Conservation (phyloP, 30 jellyfish, hydroid and myxozoan genomes). For the Aurelia coerulea region DNA sequence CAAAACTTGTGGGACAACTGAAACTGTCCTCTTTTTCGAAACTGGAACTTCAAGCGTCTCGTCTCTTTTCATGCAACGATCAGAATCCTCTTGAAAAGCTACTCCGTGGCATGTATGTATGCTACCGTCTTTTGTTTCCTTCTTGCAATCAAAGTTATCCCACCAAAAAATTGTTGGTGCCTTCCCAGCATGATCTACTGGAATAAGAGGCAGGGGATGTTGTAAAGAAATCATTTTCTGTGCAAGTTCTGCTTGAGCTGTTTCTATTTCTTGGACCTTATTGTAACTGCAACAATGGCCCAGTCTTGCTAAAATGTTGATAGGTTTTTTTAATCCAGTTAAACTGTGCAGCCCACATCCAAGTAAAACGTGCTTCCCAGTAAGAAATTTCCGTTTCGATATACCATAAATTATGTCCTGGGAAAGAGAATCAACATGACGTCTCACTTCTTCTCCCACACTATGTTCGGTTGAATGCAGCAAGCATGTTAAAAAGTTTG, state of each 20-base stretch:
- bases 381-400: constrained; percentile 11
- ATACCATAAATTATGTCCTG: constrained; percentile 9
- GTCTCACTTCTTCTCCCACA: constrained; percentile 34
- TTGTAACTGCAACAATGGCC: constrained; percentile 32
- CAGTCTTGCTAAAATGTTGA: constrained; percentile 1
- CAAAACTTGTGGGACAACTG: neutral
- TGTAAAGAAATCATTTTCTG: constrained; percentile 22
- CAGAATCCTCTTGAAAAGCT: constrained; percentile 40
- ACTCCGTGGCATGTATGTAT: constrained; percentile 38
- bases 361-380: constrained; percentile 31
- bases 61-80: neutral
- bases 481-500: constrained; percentile 9
- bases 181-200: constrained; percentile 24
- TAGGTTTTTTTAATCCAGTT: constrained; percentile 14
- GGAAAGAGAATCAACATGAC: constrained; percentile 37
- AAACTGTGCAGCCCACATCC: constrained; percentile 44
- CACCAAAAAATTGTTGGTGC: constrained; percentile 39
- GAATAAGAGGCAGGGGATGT: constrained; percentile 31
- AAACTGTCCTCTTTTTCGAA: constrained; percentile 2
- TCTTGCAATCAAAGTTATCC: constrained; percentile 40
- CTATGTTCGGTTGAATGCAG: constrained; percentile 29
- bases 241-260: constrained; percentile 50
- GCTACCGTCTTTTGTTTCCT: constrained; percentile 34
- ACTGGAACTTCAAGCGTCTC: constrained; percentile 12
- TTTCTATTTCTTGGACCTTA: constrained; percentile 33